Conservation (phyloP, 2,113 vertebrate genomes). For the Oenanthe melanoleuca region DNA sequence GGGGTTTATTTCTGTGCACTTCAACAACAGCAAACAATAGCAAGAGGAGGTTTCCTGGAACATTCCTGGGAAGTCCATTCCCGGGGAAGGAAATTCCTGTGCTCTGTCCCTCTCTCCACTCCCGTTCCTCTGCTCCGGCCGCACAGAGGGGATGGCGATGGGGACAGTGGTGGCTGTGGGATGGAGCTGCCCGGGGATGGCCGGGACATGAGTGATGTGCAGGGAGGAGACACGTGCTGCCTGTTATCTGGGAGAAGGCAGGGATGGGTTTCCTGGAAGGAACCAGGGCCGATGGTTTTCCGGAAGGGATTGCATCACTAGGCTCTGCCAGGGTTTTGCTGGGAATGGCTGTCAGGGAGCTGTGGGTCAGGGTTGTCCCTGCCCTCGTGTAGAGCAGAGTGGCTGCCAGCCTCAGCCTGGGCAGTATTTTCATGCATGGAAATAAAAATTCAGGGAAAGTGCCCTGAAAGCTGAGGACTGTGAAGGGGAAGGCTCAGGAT, state of each 20-base stretch:
- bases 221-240: background rate
- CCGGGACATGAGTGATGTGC: background rate
- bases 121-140: background rate
- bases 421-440: background rate
- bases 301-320: background rate
- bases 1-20: constrained; percentile 4
- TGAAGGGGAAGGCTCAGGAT: background rate
- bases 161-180: background rate
- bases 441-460: background rate
- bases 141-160: background rate
- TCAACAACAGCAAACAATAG: constrained; percentile 50
- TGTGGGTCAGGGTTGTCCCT: background rate
- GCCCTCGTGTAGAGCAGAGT: fast-evolving
- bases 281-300: fast-evolving
- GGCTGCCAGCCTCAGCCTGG: background rate
- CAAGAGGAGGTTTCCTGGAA: constrained; percentile 50
- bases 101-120: background rate
- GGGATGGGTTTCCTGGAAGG: constrained; percentile 48
- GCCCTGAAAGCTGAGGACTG: background rate
- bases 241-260: background rate
- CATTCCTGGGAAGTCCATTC: background rate
- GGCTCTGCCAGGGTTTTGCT: background rate
- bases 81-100: constrained; percentile 50
- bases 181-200: background rate
- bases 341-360: background rate